Evolutionary conservation across 2,113 vertebrate genomes (phyloP).

Genomic region (Delphinapterus leucas): DNA sequence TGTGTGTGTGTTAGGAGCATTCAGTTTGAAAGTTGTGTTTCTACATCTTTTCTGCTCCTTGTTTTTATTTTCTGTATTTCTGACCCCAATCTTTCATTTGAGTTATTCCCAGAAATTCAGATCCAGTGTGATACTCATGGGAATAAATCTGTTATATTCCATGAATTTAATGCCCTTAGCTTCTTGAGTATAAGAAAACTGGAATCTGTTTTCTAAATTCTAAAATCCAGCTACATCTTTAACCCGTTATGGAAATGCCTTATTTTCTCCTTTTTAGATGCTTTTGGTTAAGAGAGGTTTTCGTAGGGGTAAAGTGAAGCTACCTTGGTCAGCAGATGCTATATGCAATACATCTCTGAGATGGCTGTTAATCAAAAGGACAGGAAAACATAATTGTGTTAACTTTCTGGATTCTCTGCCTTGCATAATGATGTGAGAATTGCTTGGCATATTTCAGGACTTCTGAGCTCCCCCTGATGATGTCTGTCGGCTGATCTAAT

Average conservation of each 20-base stretch:
- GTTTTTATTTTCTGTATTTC: background rate
- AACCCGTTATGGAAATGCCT: background rate
- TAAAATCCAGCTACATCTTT: background rate
- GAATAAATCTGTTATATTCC: background rate
- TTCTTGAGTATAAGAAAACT: background rate
- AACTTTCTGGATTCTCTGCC: conserved; percentile 10
- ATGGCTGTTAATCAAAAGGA: background rate
- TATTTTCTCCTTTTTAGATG: background rate
- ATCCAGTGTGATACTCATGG: background rate
- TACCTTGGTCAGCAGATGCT: background rate
- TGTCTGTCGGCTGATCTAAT: conserved; percentile 70
- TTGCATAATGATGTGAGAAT: conserved; percentile 44
- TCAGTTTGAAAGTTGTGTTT: background rate
- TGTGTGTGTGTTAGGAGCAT: background rate
- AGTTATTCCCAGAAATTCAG: background rate
- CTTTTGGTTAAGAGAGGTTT: background rate
- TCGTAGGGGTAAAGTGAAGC: background rate
- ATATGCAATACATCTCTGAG: too few species aligned
- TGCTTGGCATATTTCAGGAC: conserved; percentile 3
- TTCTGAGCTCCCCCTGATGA: conserved; percentile 60
- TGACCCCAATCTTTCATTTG: background rate
- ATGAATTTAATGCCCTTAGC: background rate
- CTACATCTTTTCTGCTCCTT: background rate
- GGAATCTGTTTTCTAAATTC: background rate
- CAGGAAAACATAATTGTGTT: background rate